Evolutionary conservation across 64 coral and sea anemone species (phyloP).

Genomic region (Pocillopora damicornis): DNA sequence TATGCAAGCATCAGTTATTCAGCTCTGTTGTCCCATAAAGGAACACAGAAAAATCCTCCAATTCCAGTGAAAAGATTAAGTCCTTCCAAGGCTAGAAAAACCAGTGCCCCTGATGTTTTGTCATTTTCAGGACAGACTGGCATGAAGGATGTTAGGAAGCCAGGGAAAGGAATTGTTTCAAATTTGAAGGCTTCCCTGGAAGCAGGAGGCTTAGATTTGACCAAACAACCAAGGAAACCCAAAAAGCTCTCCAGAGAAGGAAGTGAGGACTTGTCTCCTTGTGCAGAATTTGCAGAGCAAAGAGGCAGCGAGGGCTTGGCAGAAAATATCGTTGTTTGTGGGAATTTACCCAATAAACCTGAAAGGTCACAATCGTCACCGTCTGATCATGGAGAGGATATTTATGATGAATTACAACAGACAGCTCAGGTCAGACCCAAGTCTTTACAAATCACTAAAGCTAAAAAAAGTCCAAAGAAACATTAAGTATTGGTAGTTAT

Average conservation of each 20-base stretch:
- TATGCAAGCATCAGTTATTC: constrained; percentile 47
- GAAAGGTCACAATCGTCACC: constrained; percentile 58
- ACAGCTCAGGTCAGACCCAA: constrained; percentile 27
- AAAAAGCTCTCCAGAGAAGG: constrained; percentile 39
- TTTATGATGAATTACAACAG: constrained; percentile 62
- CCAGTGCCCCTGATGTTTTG: constrained; percentile 50
- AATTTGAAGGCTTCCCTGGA: constrained; percentile 73
- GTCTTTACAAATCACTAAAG: constrained; percentile 36
- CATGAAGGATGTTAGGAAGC: constrained; percentile 1
- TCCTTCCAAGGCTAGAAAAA: constrained; percentile 38
- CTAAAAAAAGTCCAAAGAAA: constrained; percentile 31
- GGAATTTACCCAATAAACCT: background rate
- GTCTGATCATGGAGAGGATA: constrained; percentile 46
- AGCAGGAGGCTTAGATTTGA: constrained; percentile 75
- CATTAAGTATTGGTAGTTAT: background rate
- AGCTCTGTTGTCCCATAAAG: constrained; percentile 13
- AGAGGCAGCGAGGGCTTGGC: background rate
- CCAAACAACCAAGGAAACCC: constrained; percentile 31
- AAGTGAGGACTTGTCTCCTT: constrained; percentile 43
- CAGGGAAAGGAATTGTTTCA: constrained; percentile 47
- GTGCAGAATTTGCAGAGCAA: constrained; percentile 53
- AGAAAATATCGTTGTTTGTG: constrained; percentile 5
- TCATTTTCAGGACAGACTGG: background rate
- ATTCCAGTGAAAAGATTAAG: constrained; percentile 16
- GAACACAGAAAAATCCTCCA: background rate